A percentile compares a stretch with the other conserved stretches of the same genome.
phyloP scores from a whole-genome alignment of 1,140 invertebrate species.

The Drosophila sucinea region DNA sequence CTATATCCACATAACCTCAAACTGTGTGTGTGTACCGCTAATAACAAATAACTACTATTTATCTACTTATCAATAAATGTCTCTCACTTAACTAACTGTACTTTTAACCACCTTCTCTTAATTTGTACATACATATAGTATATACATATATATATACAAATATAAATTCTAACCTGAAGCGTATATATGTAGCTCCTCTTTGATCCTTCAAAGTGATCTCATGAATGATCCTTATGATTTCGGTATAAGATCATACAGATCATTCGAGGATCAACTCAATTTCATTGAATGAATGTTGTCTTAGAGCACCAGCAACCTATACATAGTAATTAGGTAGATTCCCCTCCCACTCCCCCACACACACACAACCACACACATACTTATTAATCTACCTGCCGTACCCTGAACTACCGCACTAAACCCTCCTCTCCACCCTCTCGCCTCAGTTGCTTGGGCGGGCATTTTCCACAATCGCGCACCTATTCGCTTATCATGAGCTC shows the following conservation, averaged over 20 bases:
- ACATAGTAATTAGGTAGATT: slow-evolving; percentile 1
- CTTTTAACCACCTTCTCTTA: slow-evolving; percentile 17
- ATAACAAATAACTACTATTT: neutral
- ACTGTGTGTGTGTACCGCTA: neutral
- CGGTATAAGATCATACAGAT: slow-evolving; percentile 12
- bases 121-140: neutral
- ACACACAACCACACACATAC: slow-evolving; percentile 24
- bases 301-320: slow-evolving; percentile 47
- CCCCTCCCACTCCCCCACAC: slow-evolving; percentile 9
- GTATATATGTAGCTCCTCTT: slow-evolving; percentile 21
- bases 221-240: slow-evolving; percentile 8
- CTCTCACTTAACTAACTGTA: slow-evolving; percentile 42
- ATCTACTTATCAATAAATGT: slow-evolving; percentile 1
- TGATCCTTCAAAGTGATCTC: neutral
- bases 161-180: neutral
- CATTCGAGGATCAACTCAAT: slow-evolving; percentile 18
- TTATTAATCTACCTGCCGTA: slow-evolving; percentile 19
- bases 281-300: slow-evolving; percentile 55
- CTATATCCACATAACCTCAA: slow-evolving; percentile 9
- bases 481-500: slow-evolving; percentile 83
- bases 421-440: slow-evolving; percentile 29
- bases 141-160: neutral
- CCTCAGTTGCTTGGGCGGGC: slow-evolving; percentile 79
- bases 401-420: slow-evolving; percentile 30
- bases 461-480: slow-evolving; percentile 82